Percentiles rank a stretch among this genome's conserved stretches.
These are phyloP conservation scores for Parelbella ahira DNA, from an alignment of 2,888 invertebrate species.

Conservation along the genomic window DNA sequence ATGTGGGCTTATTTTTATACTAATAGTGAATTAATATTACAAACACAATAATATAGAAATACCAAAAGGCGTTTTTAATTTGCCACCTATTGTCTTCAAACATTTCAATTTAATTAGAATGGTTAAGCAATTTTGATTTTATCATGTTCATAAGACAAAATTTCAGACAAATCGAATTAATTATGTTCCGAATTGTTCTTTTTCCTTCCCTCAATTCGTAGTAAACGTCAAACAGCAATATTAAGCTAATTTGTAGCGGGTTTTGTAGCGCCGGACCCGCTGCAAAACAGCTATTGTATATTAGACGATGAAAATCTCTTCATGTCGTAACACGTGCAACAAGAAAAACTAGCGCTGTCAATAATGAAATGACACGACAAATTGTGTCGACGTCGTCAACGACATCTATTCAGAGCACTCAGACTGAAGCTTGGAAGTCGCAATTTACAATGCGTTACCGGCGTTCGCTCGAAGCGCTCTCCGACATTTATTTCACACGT, in stretches of 20 bases:
- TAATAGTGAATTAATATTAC: no score
- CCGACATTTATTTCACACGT: conserved; percentile 64
- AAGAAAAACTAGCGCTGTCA: conserved; percentile 22
- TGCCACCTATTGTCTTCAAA: no score
- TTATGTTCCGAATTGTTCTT: no score
- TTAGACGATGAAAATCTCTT: conserved; percentile 17
- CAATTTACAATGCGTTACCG: conserved; percentile 37
- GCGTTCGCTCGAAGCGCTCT: conserved; percentile 37
- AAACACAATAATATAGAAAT: no score
- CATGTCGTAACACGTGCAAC: conserved; percentile 11
- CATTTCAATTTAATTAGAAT: no score
- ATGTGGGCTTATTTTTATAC: no score
- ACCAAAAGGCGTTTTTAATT: no score
- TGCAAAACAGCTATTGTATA: conserved; percentile 15
- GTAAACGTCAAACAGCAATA: background rate
- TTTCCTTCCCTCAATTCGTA: no score
- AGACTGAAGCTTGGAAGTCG: conserved; percentile 34
- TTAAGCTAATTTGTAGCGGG: no score
- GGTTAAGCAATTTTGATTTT: no score
- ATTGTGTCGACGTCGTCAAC: conserved; percentile 35
- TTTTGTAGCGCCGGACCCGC: background rate
- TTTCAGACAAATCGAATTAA: no score
- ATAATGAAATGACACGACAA: conserved; percentile 25
- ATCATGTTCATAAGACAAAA: no score
- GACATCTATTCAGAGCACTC: conserved; percentile 34